Evolutionary conservation across 2,113 vertebrate species (phyloP).

Genomic region (Bubalus kerabau): DNA sequence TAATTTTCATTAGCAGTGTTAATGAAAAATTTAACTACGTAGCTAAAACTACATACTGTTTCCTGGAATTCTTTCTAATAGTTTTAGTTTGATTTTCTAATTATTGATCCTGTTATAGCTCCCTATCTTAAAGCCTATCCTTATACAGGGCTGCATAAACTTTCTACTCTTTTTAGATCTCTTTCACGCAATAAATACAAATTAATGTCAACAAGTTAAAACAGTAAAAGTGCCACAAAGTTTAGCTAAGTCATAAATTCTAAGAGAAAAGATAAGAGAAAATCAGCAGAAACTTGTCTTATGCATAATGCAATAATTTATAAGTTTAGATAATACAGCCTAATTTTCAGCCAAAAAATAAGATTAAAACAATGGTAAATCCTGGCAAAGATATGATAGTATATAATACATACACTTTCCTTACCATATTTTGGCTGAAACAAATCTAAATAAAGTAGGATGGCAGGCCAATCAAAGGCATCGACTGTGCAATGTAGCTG

Average conservation of each 20-base stretch:
- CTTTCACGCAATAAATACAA: slow-evolving; percentile 47
- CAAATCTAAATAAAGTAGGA: slow-evolving; percentile 13
- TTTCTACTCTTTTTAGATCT: neutral
- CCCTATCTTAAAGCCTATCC: neutral
- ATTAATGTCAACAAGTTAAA: slow-evolving; percentile 55
- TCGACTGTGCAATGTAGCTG: neutral
- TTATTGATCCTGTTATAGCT: neutral
- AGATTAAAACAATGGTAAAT: neutral
- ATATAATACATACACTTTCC: neutral
- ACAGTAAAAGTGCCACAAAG: slow-evolving; percentile 38
- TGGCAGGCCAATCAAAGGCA: neutral
- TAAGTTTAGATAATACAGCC: neutral
- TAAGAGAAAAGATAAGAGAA: neutral
- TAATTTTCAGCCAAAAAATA: neutral
- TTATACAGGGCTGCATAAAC: neutral
- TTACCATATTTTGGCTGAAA: neutral
- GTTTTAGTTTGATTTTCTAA: neutral
- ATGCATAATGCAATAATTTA: slow-evolving; percentile 22
- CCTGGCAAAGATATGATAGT: neutral
- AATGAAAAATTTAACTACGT: neutral
- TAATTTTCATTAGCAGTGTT: neutral
- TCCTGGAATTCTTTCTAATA: neutral
- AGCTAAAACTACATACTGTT: neutral
- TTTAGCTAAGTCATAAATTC: neutral
- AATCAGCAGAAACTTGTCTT: slow-evolving; percentile 4